A percentile compares a stretch with the other conserved stretches of the same genome.
These are phyloP conservation scores for Collichthys lucidus DNA, from an alignment of 2,113 vertebrate species.

Conservation along the genomic window DNA sequence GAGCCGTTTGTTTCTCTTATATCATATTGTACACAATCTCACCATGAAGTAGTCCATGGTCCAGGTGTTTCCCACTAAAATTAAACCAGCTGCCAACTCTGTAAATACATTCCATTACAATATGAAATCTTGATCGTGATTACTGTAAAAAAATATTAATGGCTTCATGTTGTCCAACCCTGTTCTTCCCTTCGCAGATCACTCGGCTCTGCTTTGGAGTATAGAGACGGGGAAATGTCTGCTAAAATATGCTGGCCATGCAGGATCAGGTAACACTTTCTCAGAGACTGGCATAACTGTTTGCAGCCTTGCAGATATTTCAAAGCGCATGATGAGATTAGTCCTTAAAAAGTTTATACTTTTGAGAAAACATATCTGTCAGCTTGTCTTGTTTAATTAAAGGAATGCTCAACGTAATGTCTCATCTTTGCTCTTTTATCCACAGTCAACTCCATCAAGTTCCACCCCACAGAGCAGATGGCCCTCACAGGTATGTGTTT, in stretches of 20 bases:
- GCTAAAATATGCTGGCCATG: conserved; percentile 94
- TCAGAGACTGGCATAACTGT: neutral
- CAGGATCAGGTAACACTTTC: conserved; percentile 91
- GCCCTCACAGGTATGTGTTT: conserved; percentile 91
- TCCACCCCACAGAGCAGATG: conserved; percentile 97
- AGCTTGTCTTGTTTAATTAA: neutral
- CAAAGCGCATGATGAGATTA: neutral
- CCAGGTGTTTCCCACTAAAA: neutral
- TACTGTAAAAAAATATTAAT: neutral
- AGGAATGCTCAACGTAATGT: neutral
- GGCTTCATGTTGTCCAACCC: neutral
- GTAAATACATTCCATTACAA: neutral
- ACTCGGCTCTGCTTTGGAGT: conserved; percentile 97
- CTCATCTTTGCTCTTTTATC: conserved; percentile 16
- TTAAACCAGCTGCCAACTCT: neutral
- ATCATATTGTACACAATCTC: neutral
- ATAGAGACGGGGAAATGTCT: conserved; percentile 98
- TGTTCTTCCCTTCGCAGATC: conserved; percentile 83
- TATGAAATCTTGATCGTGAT: neutral
- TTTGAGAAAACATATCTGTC: neutral
- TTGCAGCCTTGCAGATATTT: neutral
- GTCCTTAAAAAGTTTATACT: neutral
- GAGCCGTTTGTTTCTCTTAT: neutral
- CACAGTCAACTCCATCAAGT: conserved; percentile 99
- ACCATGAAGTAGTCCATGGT: neutral